Percentiles rank a stretch among this genome's conserved stretches.
Conservation (phyloP, 2,797 vertebrate genomes). For the Protonibea diacanthus region DNA sequence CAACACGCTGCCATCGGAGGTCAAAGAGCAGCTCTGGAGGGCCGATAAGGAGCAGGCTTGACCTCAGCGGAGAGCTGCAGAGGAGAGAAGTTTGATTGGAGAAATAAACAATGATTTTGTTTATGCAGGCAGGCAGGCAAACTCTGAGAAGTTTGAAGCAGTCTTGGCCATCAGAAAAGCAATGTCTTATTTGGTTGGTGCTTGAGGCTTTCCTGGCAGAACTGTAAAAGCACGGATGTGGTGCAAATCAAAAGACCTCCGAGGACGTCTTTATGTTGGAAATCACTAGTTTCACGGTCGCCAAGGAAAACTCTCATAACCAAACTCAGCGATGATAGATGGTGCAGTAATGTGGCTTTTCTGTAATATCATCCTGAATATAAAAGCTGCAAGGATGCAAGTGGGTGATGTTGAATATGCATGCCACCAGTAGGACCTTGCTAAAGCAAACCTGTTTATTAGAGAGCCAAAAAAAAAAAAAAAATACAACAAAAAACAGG, state of each 20-base stretch:
- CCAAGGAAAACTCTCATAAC: slow-evolving; percentile 11
- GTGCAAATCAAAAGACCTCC: slow-evolving; percentile 14
- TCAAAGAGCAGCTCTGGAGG: slow-evolving; percentile 96
- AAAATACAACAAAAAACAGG: slow-evolving; percentile 5
- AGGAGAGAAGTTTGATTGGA: slow-evolving; percentile 12
- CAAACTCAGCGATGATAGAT: background rate
- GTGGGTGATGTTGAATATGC: slow-evolving; percentile 51
- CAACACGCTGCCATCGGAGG: slow-evolving; percentile 93
- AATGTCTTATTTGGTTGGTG: background rate
- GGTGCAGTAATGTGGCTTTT: slow-evolving; percentile 36
- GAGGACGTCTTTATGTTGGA: background rate
- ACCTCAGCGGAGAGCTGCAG: slow-evolving; percentile 51
- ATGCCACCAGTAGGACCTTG: slow-evolving; percentile 52
- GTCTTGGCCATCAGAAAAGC: slow-evolving; percentile 2
- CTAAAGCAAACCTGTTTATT: slow-evolving; percentile 39
- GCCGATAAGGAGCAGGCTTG: slow-evolving; percentile 96
- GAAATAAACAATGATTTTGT: slow-evolving; percentile 10
- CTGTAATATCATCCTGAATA: slow-evolving; percentile 27
- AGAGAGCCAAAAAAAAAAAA: slow-evolving; percentile 5
- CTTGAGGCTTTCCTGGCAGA: slow-evolving; percentile 13
- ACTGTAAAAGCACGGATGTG: slow-evolving; percentile 9
- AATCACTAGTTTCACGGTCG: background rate
- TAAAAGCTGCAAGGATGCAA: slow-evolving; percentile 20
- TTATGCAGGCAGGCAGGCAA: slow-evolving; percentile 12
- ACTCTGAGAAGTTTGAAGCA: slow-evolving; percentile 28